Percentiles rank a stretch among this genome's conserved stretches.
phyloP scores from a whole-genome alignment of 1,140 invertebrate species.

The Ephestia elutella region DNA sequence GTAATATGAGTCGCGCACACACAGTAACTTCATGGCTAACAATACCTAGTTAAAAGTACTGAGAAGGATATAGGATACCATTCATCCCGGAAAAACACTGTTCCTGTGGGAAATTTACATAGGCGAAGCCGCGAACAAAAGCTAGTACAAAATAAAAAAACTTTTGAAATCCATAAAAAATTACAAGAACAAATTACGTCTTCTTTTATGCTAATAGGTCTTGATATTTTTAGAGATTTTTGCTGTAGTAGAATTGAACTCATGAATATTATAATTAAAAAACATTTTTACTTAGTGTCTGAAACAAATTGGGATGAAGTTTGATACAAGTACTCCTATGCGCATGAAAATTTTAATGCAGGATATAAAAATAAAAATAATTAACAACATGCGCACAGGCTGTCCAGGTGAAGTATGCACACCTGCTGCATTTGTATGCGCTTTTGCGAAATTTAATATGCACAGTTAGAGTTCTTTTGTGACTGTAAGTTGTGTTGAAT shows the following conservation, averaged over 20 bases:
- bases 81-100: too few relatives aligned
- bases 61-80: too few relatives aligned
- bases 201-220: not conserved
- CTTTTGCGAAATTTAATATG: slow-evolving; percentile 57
- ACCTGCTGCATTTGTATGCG: slow-evolving; percentile 50
- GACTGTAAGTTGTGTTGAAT: not conserved
- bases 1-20: too few relatives aligned
- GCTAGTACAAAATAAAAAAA: too few relatives aligned
- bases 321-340: not conserved
- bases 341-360: not conserved
- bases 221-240: not conserved
- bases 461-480: slow-evolving; percentile 15
- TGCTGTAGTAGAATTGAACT: not conserved
- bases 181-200: not conserved
- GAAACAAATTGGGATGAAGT: not conserved
- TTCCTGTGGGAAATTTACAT: too few relatives aligned
- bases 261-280: slow-evolving; percentile 3
- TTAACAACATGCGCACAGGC: slow-evolving; percentile 52
- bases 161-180: too few relatives aligned
- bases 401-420: slow-evolving; percentile 53
- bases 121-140: too few relatives aligned
- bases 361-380: not conserved
- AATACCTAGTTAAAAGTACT: too few relatives aligned
- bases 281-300: not conserved
- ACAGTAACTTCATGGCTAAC: too few relatives aligned